Evolutionary conservation across 2,113 vertebrate genomes (phyloP).

Genomic region (Electrona antarctica): DNA sequence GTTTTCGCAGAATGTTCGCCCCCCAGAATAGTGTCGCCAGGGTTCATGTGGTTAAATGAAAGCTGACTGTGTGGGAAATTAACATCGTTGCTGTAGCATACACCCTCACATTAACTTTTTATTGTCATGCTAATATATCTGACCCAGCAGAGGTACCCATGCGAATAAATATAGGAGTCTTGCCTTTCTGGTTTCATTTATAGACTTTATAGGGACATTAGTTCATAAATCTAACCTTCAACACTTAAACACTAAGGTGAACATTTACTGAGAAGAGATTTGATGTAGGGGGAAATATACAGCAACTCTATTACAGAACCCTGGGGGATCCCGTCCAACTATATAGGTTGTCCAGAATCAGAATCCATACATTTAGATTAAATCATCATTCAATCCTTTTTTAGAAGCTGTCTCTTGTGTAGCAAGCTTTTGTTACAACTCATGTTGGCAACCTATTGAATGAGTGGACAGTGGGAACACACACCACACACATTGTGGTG

Average conservation of each 20-base stretch:
- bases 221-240: neutral
- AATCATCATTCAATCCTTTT: neutral
- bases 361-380: too few species aligned
- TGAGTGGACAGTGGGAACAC: neutral
- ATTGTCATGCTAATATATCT: neutral
- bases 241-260: too few species aligned
- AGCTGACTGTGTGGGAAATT: neutral
- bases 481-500: constrained; percentile 54
- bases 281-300: too few species aligned
- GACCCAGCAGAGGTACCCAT: neutral
- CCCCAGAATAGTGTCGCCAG: too few species aligned
- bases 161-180: neutral
- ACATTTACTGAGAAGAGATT: too few species aligned
- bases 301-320: too few species aligned
- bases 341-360: too few species aligned
- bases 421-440: neutral
- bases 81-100: neutral
- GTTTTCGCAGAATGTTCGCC: too few species aligned
- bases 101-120: neutral
- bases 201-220: neutral
- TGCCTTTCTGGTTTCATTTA: neutral
- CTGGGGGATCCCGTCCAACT: too few species aligned
- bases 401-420: neutral
- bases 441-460: neutral
- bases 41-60: neutral